phyloP scores from a whole-genome alignment of 1,140 invertebrate species.

The Eurosta solidaginis region DNA sequence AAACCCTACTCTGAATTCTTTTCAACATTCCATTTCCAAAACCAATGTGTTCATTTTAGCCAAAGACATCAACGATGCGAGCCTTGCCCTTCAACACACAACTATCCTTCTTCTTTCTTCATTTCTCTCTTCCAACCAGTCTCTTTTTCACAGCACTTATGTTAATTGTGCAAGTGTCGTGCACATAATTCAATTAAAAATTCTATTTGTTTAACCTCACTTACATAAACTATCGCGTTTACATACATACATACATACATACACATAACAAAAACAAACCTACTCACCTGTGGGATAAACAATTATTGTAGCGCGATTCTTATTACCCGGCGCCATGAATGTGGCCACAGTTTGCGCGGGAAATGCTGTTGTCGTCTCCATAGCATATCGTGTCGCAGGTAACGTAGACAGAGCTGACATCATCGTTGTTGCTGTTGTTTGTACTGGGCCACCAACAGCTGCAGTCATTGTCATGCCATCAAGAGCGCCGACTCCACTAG shows the following conservation, averaged over 20 bases:
- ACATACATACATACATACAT: no score
- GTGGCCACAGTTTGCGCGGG: conserved; percentile 44
- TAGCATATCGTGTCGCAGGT: neutral
- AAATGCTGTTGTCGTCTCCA: neutral
- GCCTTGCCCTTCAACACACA: no score
- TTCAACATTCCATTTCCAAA: no score
- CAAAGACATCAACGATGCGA: no score
- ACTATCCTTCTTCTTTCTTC: no score
- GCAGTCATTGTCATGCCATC: no score
- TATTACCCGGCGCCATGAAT: conserved; percentile 43
- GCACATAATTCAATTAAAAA: neutral
- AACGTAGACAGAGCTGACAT: neutral
- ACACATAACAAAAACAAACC: neutral
- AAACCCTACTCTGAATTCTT: no score
- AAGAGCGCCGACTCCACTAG: neutral
- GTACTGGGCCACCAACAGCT: conserved; percentile 11
- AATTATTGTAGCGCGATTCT: conserved; percentile 54
- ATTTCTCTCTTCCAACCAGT: no score
- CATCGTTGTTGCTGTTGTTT: neutral
- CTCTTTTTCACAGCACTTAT: no score
- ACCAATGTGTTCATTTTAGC: no score
- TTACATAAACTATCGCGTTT: no score
- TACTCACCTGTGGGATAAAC: conserved; percentile 57
- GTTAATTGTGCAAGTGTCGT: no score
- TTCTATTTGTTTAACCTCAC: neutral